Evolutionary conservation across 2,113 vertebrate species (phyloP).

Genomic region (Gymnorhina tibicen): DNA sequence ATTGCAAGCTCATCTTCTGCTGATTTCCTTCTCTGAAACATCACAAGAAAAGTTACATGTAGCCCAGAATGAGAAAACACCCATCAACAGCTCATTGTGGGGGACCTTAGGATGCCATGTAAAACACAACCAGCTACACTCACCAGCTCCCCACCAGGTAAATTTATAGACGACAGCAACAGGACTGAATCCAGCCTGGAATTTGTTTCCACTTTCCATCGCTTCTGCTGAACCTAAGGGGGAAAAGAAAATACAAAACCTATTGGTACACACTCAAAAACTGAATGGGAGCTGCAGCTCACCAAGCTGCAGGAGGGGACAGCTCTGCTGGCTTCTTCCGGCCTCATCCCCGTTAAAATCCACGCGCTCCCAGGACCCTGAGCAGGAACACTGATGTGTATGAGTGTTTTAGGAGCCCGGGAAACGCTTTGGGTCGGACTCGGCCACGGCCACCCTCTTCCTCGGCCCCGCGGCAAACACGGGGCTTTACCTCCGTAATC

Average conservation of each 20-base stretch:
- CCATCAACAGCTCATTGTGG: accelerated
- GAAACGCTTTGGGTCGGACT: accelerated
- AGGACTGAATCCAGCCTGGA: conserved; percentile 92
- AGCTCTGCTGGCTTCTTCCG: background rate
- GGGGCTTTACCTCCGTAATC: conserved; percentile 87
- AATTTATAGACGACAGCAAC: conserved; percentile 90
- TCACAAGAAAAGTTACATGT: accelerated
- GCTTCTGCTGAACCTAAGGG: conserved; percentile 91
- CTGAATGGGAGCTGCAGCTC: background rate
- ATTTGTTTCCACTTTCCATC: conserved; percentile 98
- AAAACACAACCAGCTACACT: background rate
- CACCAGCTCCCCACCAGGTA: conserved; percentile 96
- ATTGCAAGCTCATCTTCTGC: conserved; percentile 95
- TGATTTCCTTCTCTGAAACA: conserved; percentile 87
- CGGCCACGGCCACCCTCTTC: background rate
- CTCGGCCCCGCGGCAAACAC: accelerated
- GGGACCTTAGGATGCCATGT: accelerated
- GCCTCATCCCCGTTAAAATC: background rate
- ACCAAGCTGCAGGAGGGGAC: background rate
- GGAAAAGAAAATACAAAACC: background rate
- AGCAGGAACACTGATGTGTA: accelerated
- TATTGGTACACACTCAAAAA: background rate
- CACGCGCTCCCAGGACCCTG: accelerated
- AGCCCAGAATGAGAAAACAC: background rate
- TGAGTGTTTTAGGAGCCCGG: background rate